Base-by-base conservation (phyloP, 2,888 invertebrate genomes). In the Cephus pulcher region DNA sequence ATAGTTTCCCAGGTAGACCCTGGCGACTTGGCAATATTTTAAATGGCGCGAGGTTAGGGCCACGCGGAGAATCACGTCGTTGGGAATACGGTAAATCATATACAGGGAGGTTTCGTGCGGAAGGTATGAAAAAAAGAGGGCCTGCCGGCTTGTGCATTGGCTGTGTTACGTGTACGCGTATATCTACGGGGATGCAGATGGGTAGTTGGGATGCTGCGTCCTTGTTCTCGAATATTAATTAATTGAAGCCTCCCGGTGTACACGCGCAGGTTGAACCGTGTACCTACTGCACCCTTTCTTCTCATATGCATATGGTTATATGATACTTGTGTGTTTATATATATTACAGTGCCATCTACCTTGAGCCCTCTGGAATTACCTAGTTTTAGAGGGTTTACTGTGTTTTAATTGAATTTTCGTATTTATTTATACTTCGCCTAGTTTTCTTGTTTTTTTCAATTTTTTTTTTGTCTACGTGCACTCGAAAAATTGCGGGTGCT, bases 191-290 rank as follows among this genome's bases (percentile, higher is more conserved):
- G 23, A 6, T 40, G 15, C 75, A 79, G 85, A 80, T 82, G 82
- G 82, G 81, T 35, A 83, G 80, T 83, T 81, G 70, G 69, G 75
- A 68, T 84, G 84, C 86, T 87, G 86, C 86, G 85, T 90, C 86
- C 89, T 89, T 87, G 89, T 90, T 89, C 88, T 86, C 85, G 87
- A 87, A 88, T 88, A 88, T 90, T 90, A 89, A 90, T 90, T 89
- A 89, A 90, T 89, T 86, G 87, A 56, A 56, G 56, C 56, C 56
- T 56, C 56, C 56, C 56, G 56, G 56, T 56, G 56, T 56, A 56
- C 56, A 56, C 56, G 56, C 56, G 56, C 56, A 56, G 56, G 56
- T 56, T 56, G 56, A 56, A 23, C 56, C 56, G 23, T 23, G 56
- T 56, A 56, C 56, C 56, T 56, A 56, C 56, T 56, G 56, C 56